These are phyloP conservation scores for Phocoena sinus DNA, from an alignment of 2,113 vertebrate genomes.

Conservation along the genomic window DNA sequence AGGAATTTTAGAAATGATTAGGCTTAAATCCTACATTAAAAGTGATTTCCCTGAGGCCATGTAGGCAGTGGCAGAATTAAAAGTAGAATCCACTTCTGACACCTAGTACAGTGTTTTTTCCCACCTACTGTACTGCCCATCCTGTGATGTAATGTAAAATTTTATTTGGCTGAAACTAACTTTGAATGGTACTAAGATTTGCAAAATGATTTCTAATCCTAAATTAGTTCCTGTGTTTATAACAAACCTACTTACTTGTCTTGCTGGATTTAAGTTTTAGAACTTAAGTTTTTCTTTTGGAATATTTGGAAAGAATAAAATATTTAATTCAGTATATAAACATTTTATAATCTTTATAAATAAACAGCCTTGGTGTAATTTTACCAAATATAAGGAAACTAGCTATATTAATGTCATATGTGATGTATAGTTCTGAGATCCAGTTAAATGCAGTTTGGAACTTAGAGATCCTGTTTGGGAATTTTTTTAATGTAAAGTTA, in stretches of 20 bases:
- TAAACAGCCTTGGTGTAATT: conserved; percentile 4
- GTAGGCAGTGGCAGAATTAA: background rate
- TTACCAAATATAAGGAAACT: background rate
- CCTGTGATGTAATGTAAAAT: background rate
- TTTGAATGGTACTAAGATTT: conserved; percentile 28
- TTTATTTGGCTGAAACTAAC: background rate
- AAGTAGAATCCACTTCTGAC: background rate
- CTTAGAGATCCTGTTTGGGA: background rate
- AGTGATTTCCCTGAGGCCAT: background rate
- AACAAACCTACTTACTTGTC: background rate
- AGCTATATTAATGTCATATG: background rate
- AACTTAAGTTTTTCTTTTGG: conserved; percentile 31
- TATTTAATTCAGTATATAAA: background rate
- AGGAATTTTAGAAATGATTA: conserved; percentile 16
- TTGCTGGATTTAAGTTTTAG: conserved; percentile 6
- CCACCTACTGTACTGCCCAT: background rate
- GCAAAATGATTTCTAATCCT: background rate
- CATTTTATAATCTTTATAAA: background rate
- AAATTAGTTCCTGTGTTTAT: background rate
- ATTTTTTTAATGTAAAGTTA: background rate
- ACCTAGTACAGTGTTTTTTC: background rate
- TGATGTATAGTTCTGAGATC: background rate
- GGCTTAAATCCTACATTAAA: background rate
- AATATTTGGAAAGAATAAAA: conserved; percentile 37
- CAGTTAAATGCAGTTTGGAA: conserved; percentile 1